Evolutionary conservation across 2,113 vertebrate species (phyloP).

Genomic region (Arizona elegans): DNA sequence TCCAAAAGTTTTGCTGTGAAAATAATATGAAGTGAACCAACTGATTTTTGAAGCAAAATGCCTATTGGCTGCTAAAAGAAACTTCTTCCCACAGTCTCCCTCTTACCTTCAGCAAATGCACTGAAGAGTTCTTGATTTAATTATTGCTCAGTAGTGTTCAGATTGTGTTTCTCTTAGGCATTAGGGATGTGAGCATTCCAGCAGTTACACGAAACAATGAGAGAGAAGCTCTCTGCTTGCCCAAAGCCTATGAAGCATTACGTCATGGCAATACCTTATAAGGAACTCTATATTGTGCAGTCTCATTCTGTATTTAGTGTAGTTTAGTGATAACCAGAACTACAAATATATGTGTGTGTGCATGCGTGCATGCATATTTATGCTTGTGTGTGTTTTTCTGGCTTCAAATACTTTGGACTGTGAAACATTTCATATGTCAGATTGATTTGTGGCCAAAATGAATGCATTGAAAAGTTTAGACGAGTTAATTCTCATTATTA

Average conservation of each 20-base stretch:
- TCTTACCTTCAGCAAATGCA: slow-evolving; percentile 65
- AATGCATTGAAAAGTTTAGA: slow-evolving; percentile 64
- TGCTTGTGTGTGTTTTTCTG: slow-evolving; percentile 39
- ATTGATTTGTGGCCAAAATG: slow-evolving; percentile 56
- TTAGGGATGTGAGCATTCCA: slow-evolving; percentile 82
- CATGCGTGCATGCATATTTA: slow-evolving; percentile 34
- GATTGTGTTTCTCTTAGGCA: slow-evolving; percentile 57
- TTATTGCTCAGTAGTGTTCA: slow-evolving; percentile 56
- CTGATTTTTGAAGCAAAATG: slow-evolving; percentile 13
- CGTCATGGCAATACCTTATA: slow-evolving; percentile 95
- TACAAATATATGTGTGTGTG: background rate
- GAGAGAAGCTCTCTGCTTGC: slow-evolving; percentile 78
- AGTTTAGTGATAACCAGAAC: slow-evolving; percentile 57
- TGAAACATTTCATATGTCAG: slow-evolving; percentile 63
- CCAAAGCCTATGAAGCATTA: slow-evolving; percentile 88
- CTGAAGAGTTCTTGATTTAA: slow-evolving; percentile 46
- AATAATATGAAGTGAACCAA: slow-evolving; percentile 2
- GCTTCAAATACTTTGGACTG: slow-evolving; percentile 51
- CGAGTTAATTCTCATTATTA: slow-evolving; percentile 59
- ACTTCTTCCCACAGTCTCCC: slow-evolving; percentile 13
- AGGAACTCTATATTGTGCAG: slow-evolving; percentile 79
- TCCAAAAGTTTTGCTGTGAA: slow-evolving; percentile 9
- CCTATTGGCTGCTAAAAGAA: slow-evolving; percentile 27
- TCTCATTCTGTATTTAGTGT: slow-evolving; percentile 68
- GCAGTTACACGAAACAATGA: slow-evolving; percentile 88